Base-by-base conservation (phyloP, 1,140 invertebrate species). In the Heliconius hermathena region DNA sequence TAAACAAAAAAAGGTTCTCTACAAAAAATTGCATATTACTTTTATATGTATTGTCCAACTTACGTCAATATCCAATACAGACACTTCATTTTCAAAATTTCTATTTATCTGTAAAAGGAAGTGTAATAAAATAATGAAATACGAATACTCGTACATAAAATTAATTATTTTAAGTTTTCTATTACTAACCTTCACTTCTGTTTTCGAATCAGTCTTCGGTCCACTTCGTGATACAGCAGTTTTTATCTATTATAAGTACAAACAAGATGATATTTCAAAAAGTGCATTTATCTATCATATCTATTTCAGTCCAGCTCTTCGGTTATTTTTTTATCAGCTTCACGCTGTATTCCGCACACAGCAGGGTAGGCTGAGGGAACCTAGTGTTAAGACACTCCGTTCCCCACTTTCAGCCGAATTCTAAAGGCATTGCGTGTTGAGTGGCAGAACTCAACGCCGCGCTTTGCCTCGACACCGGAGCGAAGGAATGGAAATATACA, bases 111-210 rank as follows among this genome's bases (percentile, higher is more conserved):
- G 75, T 22, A 83, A 81, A 66, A 75, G 38, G 6, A 75, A 66
- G 20, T 46, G 26, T 16, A 72, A 18, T 29, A 4, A 41, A 72
- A 41, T 54, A 71, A 29, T 60, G 36, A 66, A 16, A 54, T 70
- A 36, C 29, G 1, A 29, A 2, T 29, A 29, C 29, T 29, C 29
- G 29, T 29, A 49, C 29, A 66, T 5, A 41, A 73, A 11, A 29
- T 33, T 70, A 3, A 74, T 38, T 11, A 52, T 70, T 13, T 26
- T 70, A 60, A 16, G 46, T 60, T 33, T 29, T 74, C n/a, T 36
- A n/a, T 57, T 60, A 74, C 79, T 81, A 82, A 88, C 86, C 83
- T 89, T 88, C 3, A 89, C 36, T 78, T 89, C 87, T 57, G 82
- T 81, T 82, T 87, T 91, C 20, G 88, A 87, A 75, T 90, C 87